A percentile compares a stretch with the other conserved stretches of the same genome.
Conservation (phyloP, 2,888 invertebrate genomes). For the Drosophila longiperda region DNA sequence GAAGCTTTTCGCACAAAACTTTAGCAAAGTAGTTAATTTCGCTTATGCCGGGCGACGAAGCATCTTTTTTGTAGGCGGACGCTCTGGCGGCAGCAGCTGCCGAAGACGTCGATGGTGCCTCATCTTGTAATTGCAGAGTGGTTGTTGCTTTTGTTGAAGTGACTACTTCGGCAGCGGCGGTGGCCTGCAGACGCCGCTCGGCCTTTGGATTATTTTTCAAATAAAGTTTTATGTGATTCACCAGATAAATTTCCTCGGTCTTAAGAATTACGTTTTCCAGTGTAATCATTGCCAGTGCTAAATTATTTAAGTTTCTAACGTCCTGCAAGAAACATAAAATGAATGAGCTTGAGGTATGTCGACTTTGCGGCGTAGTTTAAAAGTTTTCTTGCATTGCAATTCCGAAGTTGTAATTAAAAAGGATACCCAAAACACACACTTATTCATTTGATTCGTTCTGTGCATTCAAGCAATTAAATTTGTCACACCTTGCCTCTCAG, state of each 20-base stretch:
- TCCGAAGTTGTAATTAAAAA: conserved; percentile 75
- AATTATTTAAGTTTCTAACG: conserved; percentile 83
- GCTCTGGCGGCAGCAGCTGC: conserved; percentile 58
- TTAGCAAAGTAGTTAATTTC: conserved; percentile 85
- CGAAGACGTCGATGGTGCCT: conserved; percentile 80
- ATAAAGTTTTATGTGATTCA: conserved; percentile 85
- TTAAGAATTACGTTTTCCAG: conserved; percentile 84
- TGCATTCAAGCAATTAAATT: conserved; percentile 61
- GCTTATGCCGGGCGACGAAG: conserved; percentile 62
- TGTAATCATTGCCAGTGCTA: conserved; percentile 84
- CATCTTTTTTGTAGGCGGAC: conserved; percentile 37
- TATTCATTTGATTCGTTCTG: neutral
- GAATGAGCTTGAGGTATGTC: conserved; percentile 34
- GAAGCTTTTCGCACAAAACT: conserved; percentile 83
- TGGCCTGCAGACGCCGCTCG: conserved; percentile 52
- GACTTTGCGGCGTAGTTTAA: conserved; percentile 70
- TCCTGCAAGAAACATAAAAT: conserved; percentile 67
- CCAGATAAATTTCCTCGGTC: conserved; percentile 85
- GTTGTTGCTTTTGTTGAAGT: conserved; percentile 36
- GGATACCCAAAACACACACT: conserved; percentile 28
- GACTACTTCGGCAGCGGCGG: conserved; percentile 17
- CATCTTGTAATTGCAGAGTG: conserved; percentile 57
- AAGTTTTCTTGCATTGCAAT: conserved; percentile 74
- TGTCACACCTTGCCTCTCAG: conserved; percentile 26
- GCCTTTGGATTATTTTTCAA: conserved; percentile 84